Evolutionary conservation across 2,888 invertebrate genomes (phyloP).

Genomic region (Ectemnius cavifrons): DNA sequence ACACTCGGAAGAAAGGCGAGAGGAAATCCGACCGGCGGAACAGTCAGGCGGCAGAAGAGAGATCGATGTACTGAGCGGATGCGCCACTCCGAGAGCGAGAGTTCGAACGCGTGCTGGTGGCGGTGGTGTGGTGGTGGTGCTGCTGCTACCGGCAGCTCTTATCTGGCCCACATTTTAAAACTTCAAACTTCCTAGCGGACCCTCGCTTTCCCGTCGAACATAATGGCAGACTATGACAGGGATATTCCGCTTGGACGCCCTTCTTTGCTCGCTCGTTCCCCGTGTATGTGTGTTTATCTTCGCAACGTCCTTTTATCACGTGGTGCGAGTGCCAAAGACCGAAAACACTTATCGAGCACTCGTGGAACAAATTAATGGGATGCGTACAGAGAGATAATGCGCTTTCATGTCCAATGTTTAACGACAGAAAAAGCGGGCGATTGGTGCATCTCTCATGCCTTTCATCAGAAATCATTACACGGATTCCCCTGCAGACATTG

Average conservation of each 20-base stretch:
- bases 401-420: too few relatives aligned
- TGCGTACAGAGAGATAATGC: too few relatives aligned
- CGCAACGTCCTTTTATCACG: not conserved
- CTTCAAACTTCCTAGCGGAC: constrained; percentile 53
- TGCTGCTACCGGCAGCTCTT: constrained; percentile 51
- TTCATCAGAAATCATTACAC: too few relatives aligned
- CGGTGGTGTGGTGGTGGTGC: constrained; percentile 56
- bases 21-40: constrained; percentile 30
- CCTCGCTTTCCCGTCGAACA: constrained; percentile 14
- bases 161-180: constrained; percentile 68
- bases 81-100: constrained; percentile 62
- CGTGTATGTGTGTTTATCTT: not conserved
- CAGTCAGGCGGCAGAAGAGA: constrained; percentile 16
- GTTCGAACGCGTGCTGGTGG: constrained; percentile 62
- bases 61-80: constrained; percentile 53
- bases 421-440: too few relatives aligned
- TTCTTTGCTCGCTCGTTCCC: constrained; percentile 14
- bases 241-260: constrained; percentile 30
- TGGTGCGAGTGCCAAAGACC: not conserved
- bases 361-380: too few relatives aligned
- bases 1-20: constrained; percentile 47
- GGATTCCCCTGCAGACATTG: constrained; percentile 12
- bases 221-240: constrained; percentile 42
- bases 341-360: too few relatives aligned
- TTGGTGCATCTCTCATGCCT: too few relatives aligned